phyloP scores from a whole-genome alignment of 2,113 vertebrate species.

The Edolisoma coerulescens region DNA sequence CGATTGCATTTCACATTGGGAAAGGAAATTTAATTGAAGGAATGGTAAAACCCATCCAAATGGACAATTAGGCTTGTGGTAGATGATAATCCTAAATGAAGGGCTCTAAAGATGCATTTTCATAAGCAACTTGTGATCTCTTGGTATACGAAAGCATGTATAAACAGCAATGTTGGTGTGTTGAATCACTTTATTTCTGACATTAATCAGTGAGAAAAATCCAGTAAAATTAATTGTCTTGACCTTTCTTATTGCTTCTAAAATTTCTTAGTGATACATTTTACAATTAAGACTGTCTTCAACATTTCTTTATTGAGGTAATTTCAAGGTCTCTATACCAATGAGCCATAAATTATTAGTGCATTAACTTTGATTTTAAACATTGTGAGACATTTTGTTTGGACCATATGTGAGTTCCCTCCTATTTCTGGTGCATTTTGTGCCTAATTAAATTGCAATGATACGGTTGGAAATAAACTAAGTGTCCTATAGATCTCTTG shows the following conservation, averaged over 20 bases:
- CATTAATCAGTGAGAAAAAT: neutral
- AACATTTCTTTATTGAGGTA: neutral
- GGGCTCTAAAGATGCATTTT: neutral
- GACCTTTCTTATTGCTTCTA: neutral
- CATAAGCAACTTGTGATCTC: neutral
- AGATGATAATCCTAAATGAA: neutral
- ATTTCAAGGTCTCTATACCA: neutral
- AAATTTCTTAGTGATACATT: neutral
- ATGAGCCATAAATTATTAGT: neutral
- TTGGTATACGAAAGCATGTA: fast-evolving
- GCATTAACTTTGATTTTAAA: neutral
- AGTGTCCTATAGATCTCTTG: neutral
- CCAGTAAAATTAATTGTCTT: neutral
- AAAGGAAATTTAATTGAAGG: neutral
- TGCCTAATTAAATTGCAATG: neutral
- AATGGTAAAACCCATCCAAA: neutral
- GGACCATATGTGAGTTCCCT: neutral
- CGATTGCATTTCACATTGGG: neutral
- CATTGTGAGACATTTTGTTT: neutral
- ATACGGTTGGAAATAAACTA: neutral
- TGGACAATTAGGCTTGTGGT: neutral
- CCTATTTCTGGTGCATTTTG: neutral
- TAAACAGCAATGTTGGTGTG: neutral
- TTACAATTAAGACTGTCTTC: neutral
- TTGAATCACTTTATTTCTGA: neutral